Percentiles rank a stretch among this genome's conserved stretches.
phyloP scores from a whole-genome alignment of 2,888 invertebrate species.

The Anoncus sp. region DNA sequence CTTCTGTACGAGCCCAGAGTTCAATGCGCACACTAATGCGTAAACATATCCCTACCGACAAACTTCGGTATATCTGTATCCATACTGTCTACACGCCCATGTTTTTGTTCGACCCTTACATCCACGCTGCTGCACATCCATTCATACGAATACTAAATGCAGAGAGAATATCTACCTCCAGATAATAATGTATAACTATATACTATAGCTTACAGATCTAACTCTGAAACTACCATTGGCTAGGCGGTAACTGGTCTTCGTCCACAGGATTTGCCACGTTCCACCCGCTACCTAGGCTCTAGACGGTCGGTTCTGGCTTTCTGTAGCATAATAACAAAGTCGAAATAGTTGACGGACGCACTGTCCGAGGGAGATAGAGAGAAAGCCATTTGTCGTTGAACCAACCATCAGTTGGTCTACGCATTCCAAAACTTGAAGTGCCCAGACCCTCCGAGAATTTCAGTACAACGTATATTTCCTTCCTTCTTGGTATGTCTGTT shows the following conservation, averaged over 20 bases:
- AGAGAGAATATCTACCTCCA: slow-evolving; percentile 15
- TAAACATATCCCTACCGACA: slow-evolving; percentile 14
- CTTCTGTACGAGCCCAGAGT: slow-evolving; percentile 23
- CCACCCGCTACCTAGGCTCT: not conserved
- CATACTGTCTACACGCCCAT: slow-evolving; percentile 20
- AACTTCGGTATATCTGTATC: slow-evolving; percentile 13
- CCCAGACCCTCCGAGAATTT: slow-evolving; percentile 22
- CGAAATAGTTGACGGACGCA: slow-evolving; percentile 22
- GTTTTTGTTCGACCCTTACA: slow-evolving; percentile 51
- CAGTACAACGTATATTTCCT: slow-evolving; percentile 5
- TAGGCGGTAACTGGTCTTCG: slow-evolving; percentile 22
- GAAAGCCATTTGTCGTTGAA: slow-evolving; percentile 22
- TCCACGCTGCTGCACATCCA: slow-evolving; percentile 46
- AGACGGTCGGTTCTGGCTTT: slow-evolving; percentile 7
- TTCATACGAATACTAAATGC: slow-evolving; percentile 59
- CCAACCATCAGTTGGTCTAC: slow-evolving; percentile 18
- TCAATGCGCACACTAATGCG: slow-evolving; percentile 34
- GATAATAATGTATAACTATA: slow-evolving; percentile 9
- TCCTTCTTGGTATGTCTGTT: not conserved
- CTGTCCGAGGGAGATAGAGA: not conserved
- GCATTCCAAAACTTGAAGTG: slow-evolving; percentile 6
- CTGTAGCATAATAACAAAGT: slow-evolving; percentile 32
- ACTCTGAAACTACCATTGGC: slow-evolving; percentile 38
- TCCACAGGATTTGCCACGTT: not conserved
- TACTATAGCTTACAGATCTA: slow-evolving; percentile 12